A percentile compares a stretch with the other conserved stretches of the same genome.
Evolutionary conservation across 2,797 vertebrate genomes (phyloP).

Genomic region (Hypotaenidia okinawae): DNA sequence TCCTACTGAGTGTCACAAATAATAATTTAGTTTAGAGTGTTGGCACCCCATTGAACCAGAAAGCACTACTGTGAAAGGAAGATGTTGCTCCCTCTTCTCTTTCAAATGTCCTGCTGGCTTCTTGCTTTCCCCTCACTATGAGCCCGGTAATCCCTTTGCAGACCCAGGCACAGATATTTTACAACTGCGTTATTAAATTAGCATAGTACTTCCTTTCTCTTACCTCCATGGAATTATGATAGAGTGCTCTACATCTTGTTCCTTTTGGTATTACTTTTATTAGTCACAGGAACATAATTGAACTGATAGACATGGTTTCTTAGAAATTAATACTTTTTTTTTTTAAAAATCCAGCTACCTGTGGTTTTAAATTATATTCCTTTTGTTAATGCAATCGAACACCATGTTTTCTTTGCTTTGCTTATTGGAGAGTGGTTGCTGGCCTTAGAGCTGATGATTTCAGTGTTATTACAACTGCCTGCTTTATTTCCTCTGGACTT

Average conservation of each 20-base stretch:
- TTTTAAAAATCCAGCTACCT: neutral
- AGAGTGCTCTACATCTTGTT: slow-evolving; percentile 22
- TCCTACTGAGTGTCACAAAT: slow-evolving; percentile 65
- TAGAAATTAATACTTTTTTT: neutral
- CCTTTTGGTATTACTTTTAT: slow-evolving; percentile 20
- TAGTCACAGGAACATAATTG: neutral
- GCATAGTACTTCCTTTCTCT: slow-evolving; percentile 45
- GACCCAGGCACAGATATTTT: slow-evolving; percentile 36
- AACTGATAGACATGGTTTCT: neutral
- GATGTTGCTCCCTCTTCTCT: neutral
- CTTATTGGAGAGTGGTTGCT: neutral
- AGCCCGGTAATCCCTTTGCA: slow-evolving; percentile 23
- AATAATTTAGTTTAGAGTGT: slow-evolving; percentile 58
- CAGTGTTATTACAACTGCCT: neutral
- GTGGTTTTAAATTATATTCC: neutral
- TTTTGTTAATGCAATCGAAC: neutral
- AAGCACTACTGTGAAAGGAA: slow-evolving; percentile 14
- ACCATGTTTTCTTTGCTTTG: neutral
- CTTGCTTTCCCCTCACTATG: neutral
- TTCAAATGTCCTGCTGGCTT: slow-evolving; percentile 24
- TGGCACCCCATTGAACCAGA: slow-evolving; percentile 45
- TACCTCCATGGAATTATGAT: slow-evolving; percentile 43
- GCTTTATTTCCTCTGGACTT: neutral
- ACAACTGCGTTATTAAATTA: slow-evolving; percentile 45
- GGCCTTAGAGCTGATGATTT: neutral